Conservation (phyloP, 2,888 invertebrate genomes). For the Geophilus truncorum region DNA sequence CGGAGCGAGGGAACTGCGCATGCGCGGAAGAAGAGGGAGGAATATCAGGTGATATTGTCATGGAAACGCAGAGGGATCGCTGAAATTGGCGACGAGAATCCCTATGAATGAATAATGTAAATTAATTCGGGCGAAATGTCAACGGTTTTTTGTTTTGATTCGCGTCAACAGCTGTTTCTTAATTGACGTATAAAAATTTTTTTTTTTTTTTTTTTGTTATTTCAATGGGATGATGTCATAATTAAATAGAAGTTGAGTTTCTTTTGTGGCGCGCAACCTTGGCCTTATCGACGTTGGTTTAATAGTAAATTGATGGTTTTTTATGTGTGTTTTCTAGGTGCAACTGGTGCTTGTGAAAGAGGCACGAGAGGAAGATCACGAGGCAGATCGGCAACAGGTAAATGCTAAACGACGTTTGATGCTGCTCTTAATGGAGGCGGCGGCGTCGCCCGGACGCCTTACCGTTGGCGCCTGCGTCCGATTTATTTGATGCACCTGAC, state of each 20-base stretch:
- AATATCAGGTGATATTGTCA: neutral
- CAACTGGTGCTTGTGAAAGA: neutral
- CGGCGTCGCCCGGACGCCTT: neutral
- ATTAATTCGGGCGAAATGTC: too few species aligned
- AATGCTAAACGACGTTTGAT: neutral
- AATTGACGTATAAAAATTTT: too few species aligned
- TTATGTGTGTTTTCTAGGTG: neutral
- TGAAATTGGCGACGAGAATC: neutral
- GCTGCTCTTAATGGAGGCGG: neutral
- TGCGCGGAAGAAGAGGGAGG: neutral
- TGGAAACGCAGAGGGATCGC: neutral
- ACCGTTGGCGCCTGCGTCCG: neutral
- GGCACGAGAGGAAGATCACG: neutral
- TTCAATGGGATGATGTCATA: too few species aligned
- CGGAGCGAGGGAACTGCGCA: too few species aligned
- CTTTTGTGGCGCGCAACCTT: too few species aligned
- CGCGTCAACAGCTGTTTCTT: too few species aligned
- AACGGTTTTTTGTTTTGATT: too few species aligned
- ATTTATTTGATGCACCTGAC: conserved; percentile 16
- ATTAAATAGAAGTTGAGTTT: too few species aligned
- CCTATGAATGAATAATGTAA: too few species aligned
- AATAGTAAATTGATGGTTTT: neutral
- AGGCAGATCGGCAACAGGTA: conserved; percentile 6
- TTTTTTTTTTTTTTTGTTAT: too few species aligned
- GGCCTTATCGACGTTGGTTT: neutral